These are phyloP conservation scores for Spinus pinus DNA, from an alignment of 2,797 vertebrate genomes.

Conservation along the genomic window DNA sequence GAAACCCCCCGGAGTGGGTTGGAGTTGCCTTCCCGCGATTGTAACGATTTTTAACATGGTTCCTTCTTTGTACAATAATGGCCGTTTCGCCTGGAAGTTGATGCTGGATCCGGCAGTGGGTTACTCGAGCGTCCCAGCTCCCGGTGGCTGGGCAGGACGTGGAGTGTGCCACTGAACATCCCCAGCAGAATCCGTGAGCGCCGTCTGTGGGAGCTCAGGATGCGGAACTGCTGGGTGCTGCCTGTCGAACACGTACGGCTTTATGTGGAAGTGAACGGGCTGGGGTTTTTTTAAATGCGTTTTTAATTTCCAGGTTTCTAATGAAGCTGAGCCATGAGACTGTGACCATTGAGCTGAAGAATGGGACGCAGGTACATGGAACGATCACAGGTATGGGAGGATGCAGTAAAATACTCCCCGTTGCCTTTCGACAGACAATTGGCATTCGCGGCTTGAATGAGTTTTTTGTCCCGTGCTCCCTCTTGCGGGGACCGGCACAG, in stretches of 20 bases:
- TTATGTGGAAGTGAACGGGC: accelerated
- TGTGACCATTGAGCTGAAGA: slow-evolving; percentile 97
- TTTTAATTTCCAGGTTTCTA: slow-evolving; percentile 84
- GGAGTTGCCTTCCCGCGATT: accelerated
- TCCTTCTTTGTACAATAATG: neutral
- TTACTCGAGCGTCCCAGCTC: accelerated
- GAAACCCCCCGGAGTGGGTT: accelerated
- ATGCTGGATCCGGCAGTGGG: neutral
- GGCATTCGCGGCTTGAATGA: neutral
- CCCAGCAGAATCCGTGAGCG: accelerated
- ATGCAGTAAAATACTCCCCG: accelerated
- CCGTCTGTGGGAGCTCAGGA: neutral
- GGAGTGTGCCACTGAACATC: accelerated
- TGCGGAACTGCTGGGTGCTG: neutral
- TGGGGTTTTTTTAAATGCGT: accelerated
- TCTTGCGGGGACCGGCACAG: neutral
- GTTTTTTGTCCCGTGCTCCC: neutral
- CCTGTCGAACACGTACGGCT: accelerated
- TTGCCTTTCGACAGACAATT: neutral
- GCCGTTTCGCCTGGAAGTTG: neutral
- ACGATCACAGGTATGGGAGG: slow-evolving; percentile 89
- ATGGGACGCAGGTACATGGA: slow-evolving; percentile 97
- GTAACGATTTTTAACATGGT: neutral
- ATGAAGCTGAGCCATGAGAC: slow-evolving; percentile 99
- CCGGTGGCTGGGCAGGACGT: accelerated